A percentile compares a stretch with the other conserved stretches of the same genome.
Conservation (phyloP, 2,113 vertebrate species). For the Peromyscus californicus region DNA sequence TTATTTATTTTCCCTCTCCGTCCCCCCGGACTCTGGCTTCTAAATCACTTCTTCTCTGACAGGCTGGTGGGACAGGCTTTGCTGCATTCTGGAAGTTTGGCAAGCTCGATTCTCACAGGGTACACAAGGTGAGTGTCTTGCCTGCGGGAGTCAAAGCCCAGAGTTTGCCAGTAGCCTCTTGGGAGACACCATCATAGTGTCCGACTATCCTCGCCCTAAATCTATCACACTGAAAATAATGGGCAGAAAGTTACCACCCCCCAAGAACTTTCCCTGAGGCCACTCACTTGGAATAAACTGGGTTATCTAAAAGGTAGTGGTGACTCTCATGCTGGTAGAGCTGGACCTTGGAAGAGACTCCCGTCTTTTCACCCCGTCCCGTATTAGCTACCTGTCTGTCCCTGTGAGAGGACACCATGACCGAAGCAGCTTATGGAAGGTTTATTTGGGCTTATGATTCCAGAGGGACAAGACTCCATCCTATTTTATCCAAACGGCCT, state of each 20-base stretch:
- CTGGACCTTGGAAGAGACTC: background rate
- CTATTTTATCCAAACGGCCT: slow-evolving; percentile 11
- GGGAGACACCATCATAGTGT: background rate
- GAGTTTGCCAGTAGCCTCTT: background rate
- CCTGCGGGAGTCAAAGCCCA: background rate
- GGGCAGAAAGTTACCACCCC: slow-evolving; percentile 34
- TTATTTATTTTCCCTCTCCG: background rate
- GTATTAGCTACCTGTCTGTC: too few species aligned
- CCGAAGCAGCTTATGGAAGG: background rate
- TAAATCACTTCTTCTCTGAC: slow-evolving; percentile 35
- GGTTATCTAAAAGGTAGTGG: background rate
- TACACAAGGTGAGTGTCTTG: background rate
- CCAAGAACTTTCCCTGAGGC: slow-evolving; percentile 1
- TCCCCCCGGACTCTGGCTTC: slow-evolving; percentile 19
- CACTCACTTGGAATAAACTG: background rate
- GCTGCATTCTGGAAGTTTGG: slow-evolving; percentile 54
- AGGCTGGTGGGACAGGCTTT: slow-evolving; percentile 49
- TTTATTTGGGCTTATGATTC: background rate
- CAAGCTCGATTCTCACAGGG: background rate
- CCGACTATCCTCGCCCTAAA: slow-evolving; percentile 15
- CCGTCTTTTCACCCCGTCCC: background rate
- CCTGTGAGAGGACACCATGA: background rate
- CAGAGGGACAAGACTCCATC: background rate
- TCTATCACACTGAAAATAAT: slow-evolving; percentile 32
- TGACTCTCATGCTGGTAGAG: background rate